Percentiles rank a stretch among this genome's conserved stretches.
Evolutionary conservation across 2,113 vertebrate species (phyloP).

Genomic region (Galeopterus variegatus): DNA sequence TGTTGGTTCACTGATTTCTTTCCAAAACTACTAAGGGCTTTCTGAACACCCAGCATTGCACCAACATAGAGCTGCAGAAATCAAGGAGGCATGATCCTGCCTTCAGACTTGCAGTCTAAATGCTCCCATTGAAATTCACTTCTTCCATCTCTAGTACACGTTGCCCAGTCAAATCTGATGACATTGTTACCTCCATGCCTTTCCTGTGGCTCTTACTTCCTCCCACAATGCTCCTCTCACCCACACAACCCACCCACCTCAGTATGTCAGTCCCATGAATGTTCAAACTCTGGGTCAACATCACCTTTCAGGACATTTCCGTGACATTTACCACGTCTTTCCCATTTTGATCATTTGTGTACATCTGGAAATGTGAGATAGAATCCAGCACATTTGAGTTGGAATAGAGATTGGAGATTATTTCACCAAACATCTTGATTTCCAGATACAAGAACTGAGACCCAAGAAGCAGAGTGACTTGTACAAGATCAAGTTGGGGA

Average conservation of each 20-base stretch:
- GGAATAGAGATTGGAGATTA: not conserved
- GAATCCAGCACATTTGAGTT: not conserved
- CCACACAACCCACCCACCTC: not conserved
- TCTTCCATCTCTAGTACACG: not conserved
- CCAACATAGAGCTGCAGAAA: not conserved
- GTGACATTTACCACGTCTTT: not conserved
- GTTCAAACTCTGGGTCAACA: not conserved
- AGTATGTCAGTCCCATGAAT: not conserved
- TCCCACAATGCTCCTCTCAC: not conserved
- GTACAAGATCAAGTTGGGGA: not conserved
- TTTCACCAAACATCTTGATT: not conserved
- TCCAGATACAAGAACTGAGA: not conserved
- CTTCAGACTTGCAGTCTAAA: not conserved
- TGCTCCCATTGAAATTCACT: not conserved
- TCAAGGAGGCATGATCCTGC: too few species aligned
- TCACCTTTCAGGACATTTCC: not conserved
- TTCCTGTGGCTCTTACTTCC: not conserved
- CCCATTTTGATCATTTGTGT: not conserved
- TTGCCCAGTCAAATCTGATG: not conserved
- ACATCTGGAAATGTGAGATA: not conserved
- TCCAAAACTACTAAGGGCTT: not conserved
- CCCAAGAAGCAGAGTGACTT: fast-evolving
- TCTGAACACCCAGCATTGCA: not conserved
- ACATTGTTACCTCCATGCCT: not conserved
- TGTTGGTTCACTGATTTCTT: not conserved